Base-by-base conservation (phyloP, 2,888 invertebrate genomes). In the Tridacna crocea region DNA sequence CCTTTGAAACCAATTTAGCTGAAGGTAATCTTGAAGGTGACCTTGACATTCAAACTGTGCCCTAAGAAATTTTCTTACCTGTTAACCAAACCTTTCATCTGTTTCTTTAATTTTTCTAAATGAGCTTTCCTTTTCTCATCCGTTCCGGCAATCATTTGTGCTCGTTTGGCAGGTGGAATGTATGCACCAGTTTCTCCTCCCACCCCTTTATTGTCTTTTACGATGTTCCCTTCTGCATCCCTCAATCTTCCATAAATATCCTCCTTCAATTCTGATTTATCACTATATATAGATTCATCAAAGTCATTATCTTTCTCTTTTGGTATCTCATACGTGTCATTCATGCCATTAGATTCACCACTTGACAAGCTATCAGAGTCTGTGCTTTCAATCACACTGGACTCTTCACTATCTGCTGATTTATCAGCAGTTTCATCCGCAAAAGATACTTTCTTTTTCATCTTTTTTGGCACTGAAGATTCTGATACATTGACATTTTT, bases 211-310 rank as follows among this genome's bases (percentile, higher is more conserved):
- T 87, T 72, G 63, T 87, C 78, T 24, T 86, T 77, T 19, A 98
- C 95, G 87, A 98, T 93, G 93, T 97, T 96, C 3, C 99, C 99
- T 88, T 97, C 96, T 91, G 96, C 96, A 92, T 97, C 97, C 88
- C 98, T 96, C 88, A 97, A 96, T 81, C 98, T 95, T 0, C 99
- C 99, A 95, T 99, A 99, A 93, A 99, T 99, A 95, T 99, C 99
- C 95, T 99, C 92, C 60, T 84, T 85, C 0, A 89, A 66, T 19
- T 75, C 77, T 15, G 65, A 27, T 73, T 86, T 81, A 36, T 75
- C 75, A 80, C 95, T 95, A 0, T 94, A 95, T 83, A 95, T 95
- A 6, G 95, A 95, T 92, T 95, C 75, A 22, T 77, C 63, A 51
- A 61, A 22, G 6, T 78, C 80, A 13, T 89, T 88, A 74, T 82